Base-by-base conservation (phyloP, 1,140 invertebrate genomes). In the Lutraria rhynchaena region DNA sequence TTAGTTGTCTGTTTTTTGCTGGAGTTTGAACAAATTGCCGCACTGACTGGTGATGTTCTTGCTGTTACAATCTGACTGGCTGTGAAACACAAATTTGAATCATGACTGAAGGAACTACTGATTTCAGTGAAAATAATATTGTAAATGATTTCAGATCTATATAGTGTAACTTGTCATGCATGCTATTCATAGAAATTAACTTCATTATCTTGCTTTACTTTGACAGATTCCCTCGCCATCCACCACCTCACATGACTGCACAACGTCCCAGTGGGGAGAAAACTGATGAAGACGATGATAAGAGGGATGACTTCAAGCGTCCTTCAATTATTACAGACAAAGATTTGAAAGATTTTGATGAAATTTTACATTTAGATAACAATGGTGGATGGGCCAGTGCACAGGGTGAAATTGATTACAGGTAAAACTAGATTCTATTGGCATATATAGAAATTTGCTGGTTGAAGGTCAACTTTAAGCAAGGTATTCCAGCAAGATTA, bases 331-430 rank as follows among this genome's bases (percentile, higher is more conserved):
- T 99, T 58, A 96, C 96, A 80, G 96, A 98, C 88, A 97, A 98
- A 90, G 97, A 98, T 92, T 94, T 99, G 71, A 96, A 95, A 87
- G 95, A 96, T 76, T 96, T 98, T 94, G 97, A 98, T 92, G 96
- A 98, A 89, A 96, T 98, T 81, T 95, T 96, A 41, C 94, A 89
- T 33, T 89, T 96, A 87, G 90, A 98, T 89, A 94, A 95, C 89
- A 95, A 96, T 86, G 96, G 87, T 31, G 91, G 97, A 69, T 99
- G 98, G 98, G 93, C 93, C 55, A 96, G 96, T 31, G 95, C 95
- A 82, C 95, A 97, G 83, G 97, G 97, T 91, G 97, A 98, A 90
- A 97, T 98, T 90, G 97, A 98, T 93, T 99, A 98, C 91, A 97
- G 97, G 95, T 95, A 88, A 93, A 93, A n/a, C n/a, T n/a, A n/a